Conservation (phyloP, 37 sponge, comb jelly and placozoan species). For the Beroe ovata region DNA sequence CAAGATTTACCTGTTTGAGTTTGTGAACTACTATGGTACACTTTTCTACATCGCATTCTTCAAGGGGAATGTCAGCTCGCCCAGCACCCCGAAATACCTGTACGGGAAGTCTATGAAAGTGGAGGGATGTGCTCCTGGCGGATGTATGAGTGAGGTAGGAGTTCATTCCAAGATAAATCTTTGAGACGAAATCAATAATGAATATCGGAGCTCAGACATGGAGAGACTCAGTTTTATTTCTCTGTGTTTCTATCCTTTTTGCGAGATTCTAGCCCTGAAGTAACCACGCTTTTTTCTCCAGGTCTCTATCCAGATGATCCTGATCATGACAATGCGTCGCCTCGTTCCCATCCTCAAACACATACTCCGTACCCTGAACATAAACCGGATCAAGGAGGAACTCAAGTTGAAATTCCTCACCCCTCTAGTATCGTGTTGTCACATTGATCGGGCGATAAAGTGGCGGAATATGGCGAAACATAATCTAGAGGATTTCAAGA, state of each 20-base stretch:
- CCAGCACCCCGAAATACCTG: slow-evolving; percentile 10
- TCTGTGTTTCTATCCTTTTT: too few relatives aligned
- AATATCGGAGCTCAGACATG: too few relatives aligned
- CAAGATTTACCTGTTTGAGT: slow-evolving; percentile 61
- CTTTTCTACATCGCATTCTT: slow-evolving; percentile 64
- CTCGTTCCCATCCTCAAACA: slow-evolving; percentile 14
- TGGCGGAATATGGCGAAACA: slow-evolving; percentile 44
- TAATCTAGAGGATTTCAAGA: slow-evolving; percentile 24
- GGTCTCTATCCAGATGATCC: slow-evolving; percentile 63
- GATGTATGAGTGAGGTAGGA: slow-evolving; percentile 59
- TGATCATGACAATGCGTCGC: slow-evolving; percentile 34
- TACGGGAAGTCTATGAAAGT: slow-evolving; percentile 12
- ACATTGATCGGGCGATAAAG: not conserved
- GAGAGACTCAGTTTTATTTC: too few relatives aligned
- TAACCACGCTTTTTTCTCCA: too few relatives aligned
- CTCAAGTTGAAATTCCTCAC: slow-evolving; percentile 13
- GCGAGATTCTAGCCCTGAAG: too few relatives aligned
- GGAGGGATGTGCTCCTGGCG: slow-evolving; percentile 45
- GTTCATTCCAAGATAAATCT: too few relatives aligned
- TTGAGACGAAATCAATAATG: too few relatives aligned
- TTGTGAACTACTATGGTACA: slow-evolving; percentile 62
- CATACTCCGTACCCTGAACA: slow-evolving; percentile 10
- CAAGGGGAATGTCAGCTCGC: slow-evolving; percentile 39
- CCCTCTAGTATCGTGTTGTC: slow-evolving; percentile 1
- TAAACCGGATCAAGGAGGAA: slow-evolving; percentile 26